These are phyloP conservation scores for Enteromius paludinosus DNA, from an alignment of 2,797 vertebrate species.

Conservation along the genomic window DNA sequence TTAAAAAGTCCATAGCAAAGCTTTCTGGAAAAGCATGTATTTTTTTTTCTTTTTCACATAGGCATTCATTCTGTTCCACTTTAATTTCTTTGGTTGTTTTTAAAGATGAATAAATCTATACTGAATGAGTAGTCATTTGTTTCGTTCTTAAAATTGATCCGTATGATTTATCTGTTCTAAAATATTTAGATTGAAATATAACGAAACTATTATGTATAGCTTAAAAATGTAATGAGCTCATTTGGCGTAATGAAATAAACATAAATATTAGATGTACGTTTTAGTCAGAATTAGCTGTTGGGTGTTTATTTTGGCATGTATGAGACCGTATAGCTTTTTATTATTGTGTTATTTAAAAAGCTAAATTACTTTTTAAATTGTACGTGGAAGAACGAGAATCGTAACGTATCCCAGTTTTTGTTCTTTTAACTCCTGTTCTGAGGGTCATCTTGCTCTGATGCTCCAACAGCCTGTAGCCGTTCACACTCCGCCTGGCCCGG, in stretches of 20 bases:
- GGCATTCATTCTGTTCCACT: background rate
- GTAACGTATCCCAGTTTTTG: background rate
- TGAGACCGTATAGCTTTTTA: slow-evolving; percentile 28
- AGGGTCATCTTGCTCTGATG: slow-evolving; percentile 49
- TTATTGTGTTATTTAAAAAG: slow-evolving; percentile 32
- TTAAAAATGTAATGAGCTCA: background rate
- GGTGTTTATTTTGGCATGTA: slow-evolving; percentile 29
- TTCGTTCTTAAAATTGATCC: background rate
- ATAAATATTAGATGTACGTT: slow-evolving; percentile 28
- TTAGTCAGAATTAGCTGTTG: slow-evolving; percentile 26
- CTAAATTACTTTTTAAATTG: background rate
- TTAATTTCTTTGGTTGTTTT: background rate
- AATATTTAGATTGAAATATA: background rate
- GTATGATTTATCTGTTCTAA: background rate
- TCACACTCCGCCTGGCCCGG: slow-evolving; percentile 27
- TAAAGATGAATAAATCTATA: background rate
- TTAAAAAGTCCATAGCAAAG: background rate
- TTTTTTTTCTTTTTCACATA: background rate
- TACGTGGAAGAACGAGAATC: background rate
- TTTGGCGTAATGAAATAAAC: background rate
- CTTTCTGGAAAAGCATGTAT: background rate
- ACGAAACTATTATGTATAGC: background rate
- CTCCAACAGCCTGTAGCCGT: slow-evolving; percentile 40
- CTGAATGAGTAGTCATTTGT: background rate
- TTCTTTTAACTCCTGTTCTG: slow-evolving; percentile 26